A percentile compares a stretch with the other conserved stretches of the same genome.
phyloP scores from a whole-genome alignment of 1,140 invertebrate genomes.

The Drosophila quadrilineata region DNA sequence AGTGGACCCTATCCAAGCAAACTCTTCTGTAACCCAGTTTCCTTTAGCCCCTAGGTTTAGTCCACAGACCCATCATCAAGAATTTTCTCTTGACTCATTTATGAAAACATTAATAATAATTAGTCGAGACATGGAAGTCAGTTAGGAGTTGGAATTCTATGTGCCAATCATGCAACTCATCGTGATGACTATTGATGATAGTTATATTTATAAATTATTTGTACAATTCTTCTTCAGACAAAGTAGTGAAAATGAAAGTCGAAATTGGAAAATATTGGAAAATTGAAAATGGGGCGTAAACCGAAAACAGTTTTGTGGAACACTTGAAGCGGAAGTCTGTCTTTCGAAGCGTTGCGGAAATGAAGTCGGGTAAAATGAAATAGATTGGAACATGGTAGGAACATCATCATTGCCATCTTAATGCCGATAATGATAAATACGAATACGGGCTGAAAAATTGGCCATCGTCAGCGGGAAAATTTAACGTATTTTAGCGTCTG shows the following conservation, averaged over 20 bases:
- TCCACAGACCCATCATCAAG: constrained; percentile 9
- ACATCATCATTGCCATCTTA: constrained; percentile 4
- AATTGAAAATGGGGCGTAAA: constrained; percentile 15
- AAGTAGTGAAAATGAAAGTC: constrained; percentile 32
- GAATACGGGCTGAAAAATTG: constrained; percentile 21
- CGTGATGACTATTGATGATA: constrained; percentile 41
- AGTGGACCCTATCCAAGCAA: background rate
- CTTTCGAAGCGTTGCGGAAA: constrained; percentile 24
- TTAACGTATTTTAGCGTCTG: constrained; percentile 36
- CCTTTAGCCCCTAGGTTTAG: background rate
- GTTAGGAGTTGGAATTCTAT: background rate
- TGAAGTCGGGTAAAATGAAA: background rate
- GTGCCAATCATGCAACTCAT: constrained; percentile 43
- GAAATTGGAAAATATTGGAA: background rate
- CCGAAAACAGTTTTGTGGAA: background rate
- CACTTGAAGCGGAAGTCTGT: constrained; percentile 30
- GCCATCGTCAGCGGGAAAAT: constrained; percentile 51
- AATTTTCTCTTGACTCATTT: constrained; percentile 7
- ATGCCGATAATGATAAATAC: constrained; percentile 16
- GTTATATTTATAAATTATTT: constrained; percentile 12
- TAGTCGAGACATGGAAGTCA: constrained; percentile 15
- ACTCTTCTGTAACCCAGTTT: background rate
- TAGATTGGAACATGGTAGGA: background rate
- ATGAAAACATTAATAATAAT: constrained; percentile 44
- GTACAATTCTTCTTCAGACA: constrained; percentile 1